Conservation (phyloP, 1,140 invertebrate species). For the Drosophila nigrodunni region DNA sequence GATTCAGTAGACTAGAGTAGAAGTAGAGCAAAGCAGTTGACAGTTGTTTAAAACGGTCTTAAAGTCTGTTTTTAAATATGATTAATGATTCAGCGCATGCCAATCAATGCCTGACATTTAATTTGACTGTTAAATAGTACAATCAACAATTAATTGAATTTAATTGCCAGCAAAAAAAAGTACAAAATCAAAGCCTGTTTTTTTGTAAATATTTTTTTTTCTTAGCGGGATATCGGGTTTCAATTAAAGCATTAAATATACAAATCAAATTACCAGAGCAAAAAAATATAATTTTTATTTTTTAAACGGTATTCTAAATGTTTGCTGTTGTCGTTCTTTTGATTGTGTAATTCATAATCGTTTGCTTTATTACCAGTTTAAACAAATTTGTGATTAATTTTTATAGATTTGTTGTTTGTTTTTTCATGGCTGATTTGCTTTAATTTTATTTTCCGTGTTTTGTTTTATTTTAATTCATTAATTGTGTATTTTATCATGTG, state of each 20-base stretch:
- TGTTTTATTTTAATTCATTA: no score
- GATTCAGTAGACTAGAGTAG: not conserved
- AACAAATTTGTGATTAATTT: constrained; percentile 1
- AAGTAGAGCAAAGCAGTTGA: constrained; percentile 37
- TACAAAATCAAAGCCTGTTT: not conserved
- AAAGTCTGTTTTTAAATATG: constrained; percentile 10
- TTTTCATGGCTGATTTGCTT: not conserved
- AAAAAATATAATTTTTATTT: not conserved
- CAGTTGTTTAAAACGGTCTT: constrained; percentile 26
- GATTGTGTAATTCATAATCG: not conserved
- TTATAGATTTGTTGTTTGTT: constrained; percentile 1
- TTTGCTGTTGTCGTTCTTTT: no score
- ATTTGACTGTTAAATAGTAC: constrained; percentile 5
- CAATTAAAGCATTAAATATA: constrained; percentile 21
- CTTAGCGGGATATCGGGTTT: constrained; percentile 1
- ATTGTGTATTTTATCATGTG: not conserved
- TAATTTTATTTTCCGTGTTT: no score
- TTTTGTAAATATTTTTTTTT: not conserved
- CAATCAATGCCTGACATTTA: constrained; percentile 12
- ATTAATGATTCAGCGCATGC: constrained; percentile 14
- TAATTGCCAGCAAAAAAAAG: not conserved
- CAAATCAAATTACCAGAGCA: not conserved
- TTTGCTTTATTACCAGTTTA: not conserved
- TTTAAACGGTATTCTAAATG: not conserved
- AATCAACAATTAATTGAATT: constrained; percentile 16